Conservation (phyloP, 2,113 vertebrate species). For the Anhinga rufa region DNA sequence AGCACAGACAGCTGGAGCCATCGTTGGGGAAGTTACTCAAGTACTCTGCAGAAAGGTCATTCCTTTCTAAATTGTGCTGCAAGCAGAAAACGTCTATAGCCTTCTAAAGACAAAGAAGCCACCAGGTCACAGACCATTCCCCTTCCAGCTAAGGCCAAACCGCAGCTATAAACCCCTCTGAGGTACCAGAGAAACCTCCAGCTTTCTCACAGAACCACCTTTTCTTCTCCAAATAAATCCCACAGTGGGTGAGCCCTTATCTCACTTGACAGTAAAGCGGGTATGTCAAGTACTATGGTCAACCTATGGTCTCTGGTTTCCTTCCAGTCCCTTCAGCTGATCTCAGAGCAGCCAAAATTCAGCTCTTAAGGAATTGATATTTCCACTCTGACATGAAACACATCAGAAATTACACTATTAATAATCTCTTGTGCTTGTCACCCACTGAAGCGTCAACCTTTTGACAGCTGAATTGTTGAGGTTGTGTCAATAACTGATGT, state of each 20-base stretch:
- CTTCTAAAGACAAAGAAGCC: neutral
- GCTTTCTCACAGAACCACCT: neutral
- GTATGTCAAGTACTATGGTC: neutral
- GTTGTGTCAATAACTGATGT: neutral
- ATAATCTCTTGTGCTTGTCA: neutral
- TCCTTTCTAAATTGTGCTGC: neutral
- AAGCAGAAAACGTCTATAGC: neutral
- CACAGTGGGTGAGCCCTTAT: neutral
- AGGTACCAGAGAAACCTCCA: neutral
- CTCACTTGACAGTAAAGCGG: neutral
- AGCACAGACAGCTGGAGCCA: neutral
- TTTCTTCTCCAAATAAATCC: neutral
- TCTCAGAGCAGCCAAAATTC: neutral
- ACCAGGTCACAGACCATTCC: neutral
- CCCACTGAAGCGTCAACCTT: neutral
- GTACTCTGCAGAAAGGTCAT: neutral
- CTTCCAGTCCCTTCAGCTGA: neutral
- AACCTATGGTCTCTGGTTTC: neutral
- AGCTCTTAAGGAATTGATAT: neutral
- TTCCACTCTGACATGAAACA: neutral
- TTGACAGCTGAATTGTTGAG: constrained; percentile 7
- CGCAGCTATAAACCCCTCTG: neutral
- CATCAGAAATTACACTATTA: neutral
- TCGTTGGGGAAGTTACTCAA: neutral
- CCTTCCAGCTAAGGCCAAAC: neutral